Percentiles rank a stretch among this genome's conserved stretches.
These are phyloP conservation scores for Lysandra bellargus DNA, from an alignment of 2,888 invertebrate genomes.

Conservation along the genomic window DNA sequence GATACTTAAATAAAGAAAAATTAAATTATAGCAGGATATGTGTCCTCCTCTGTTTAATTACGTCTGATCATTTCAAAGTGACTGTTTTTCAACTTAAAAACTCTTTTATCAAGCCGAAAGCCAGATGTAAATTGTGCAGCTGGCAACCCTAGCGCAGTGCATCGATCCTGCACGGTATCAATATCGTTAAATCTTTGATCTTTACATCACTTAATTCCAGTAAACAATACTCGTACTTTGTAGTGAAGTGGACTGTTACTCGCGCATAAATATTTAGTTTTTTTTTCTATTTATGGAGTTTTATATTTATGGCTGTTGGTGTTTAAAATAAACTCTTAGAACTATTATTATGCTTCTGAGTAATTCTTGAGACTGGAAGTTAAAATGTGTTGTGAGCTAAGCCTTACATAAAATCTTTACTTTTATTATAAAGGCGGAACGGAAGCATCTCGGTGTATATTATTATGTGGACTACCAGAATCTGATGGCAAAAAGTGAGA, in stretches of 20 bases:
- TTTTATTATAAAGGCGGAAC: not conserved
- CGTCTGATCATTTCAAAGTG: too few relatives aligned
- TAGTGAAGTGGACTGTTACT: slow-evolving; percentile 10
- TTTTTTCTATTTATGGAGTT: slow-evolving; percentile 6
- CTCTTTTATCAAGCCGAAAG: too few relatives aligned
- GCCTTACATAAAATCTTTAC: not conserved
- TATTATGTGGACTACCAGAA: too few relatives aligned
- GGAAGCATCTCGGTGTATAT: too few relatives aligned
- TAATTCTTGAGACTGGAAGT: not conserved
- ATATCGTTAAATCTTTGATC: slow-evolving; percentile 69
- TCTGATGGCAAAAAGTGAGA: too few relatives aligned
- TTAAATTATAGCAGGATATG: too few relatives aligned
- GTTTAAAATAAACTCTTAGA: not conserved
- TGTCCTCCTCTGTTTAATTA: too few relatives aligned
- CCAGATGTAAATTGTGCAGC: not conserved
- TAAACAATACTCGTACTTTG: slow-evolving; percentile 39
- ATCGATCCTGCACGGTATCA: slow-evolving; percentile 49
- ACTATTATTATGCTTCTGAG: not conserved
- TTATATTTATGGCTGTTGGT: not conserved
- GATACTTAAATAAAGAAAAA: too few relatives aligned
- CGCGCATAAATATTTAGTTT: slow-evolving; percentile 13
- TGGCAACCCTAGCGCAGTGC: slow-evolving; percentile 38
- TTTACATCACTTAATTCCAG: slow-evolving; percentile 42
- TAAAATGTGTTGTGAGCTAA: not conserved
- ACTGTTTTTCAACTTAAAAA: too few relatives aligned